Conservation (phyloP, 2,113 vertebrate species). For the Zapus hudsonius region DNA sequence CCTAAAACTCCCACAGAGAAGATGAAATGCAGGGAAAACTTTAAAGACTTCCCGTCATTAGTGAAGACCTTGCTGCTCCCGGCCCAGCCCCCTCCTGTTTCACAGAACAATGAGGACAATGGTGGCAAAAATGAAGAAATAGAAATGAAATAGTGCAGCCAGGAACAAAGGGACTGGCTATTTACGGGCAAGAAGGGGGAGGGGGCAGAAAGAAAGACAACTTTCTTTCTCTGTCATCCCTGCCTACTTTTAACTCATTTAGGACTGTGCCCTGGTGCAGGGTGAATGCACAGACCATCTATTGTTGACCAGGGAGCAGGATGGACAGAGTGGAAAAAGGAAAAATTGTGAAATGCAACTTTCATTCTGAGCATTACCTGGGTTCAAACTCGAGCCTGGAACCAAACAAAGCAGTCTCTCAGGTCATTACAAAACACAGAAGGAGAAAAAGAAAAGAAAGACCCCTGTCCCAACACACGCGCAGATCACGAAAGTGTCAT, state of each 20-base stretch:
- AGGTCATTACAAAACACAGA: background rate
- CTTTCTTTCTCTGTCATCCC: constrained; percentile 82
- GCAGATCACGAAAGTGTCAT: background rate
- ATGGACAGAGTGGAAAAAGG: constrained; percentile 4
- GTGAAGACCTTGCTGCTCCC: constrained; percentile 94
- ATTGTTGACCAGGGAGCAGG: constrained; percentile 71
- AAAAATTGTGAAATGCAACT: constrained; percentile 40
- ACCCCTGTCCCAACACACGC: background rate
- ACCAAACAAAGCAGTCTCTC: background rate
- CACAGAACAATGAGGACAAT: constrained; percentile 93
- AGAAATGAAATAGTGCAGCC: constrained; percentile 89
- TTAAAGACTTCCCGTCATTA: constrained; percentile 99
- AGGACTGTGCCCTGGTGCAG: constrained; percentile 68
- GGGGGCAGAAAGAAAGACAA: constrained; percentile 68
- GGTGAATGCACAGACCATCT: constrained; percentile 74
- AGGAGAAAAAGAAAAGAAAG: background rate
- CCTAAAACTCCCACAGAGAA: constrained; percentile 95
- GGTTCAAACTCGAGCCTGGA: background rate
- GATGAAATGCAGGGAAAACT: constrained; percentile 98
- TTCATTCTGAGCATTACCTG: background rate
- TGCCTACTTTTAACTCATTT: constrained; percentile 92
- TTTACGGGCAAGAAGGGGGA: constrained; percentile 85
- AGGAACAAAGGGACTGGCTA: constrained; percentile 91
- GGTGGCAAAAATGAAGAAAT: constrained; percentile 89
- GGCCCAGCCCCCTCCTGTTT: constrained; percentile 92